Conservation (phyloP, 2,113 vertebrate species). For the Larimichthys crocea region DNA sequence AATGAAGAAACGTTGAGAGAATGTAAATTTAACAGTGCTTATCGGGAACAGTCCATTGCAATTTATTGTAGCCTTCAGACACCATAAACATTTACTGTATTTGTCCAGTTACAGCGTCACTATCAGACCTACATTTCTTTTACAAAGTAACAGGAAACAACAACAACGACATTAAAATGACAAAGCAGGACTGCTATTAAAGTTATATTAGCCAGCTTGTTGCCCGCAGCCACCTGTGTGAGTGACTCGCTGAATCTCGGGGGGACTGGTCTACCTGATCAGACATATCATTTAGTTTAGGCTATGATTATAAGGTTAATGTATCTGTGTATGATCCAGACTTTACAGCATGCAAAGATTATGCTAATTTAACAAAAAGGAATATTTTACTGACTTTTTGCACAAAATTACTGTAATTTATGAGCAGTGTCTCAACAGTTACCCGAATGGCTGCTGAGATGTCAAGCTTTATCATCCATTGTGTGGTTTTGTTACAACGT, state of each 20-base stretch:
- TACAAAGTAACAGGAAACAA: slow-evolving; percentile 2
- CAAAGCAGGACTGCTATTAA: slow-evolving; percentile 23
- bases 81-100: slow-evolving; percentile 38
- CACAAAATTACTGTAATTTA: neutral
- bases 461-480: neutral
- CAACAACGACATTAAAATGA: slow-evolving; percentile 30
- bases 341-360: neutral
- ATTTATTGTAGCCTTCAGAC: slow-evolving; percentile 43
- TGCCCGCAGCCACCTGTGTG: neutral
- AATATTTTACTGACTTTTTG: neutral
- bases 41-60: slow-evolving; percentile 16
- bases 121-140: slow-evolving; percentile 20
- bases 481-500: neutral
- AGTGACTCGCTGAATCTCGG: neutral
- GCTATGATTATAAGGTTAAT: neutral
- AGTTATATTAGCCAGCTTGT: slow-evolving; percentile 15
- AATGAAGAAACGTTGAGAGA: slow-evolving; percentile 1
- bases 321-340: neutral
- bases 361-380: neutral
- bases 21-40: slow-evolving; percentile 8
- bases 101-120: slow-evolving; percentile 13
- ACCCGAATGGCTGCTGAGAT: neutral
- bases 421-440: neutral
- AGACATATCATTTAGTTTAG: neutral
- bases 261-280: neutral